Evolutionary conservation across 2,888 invertebrate species (phyloP).

Genomic region (Pyrrhosoma nymphula): DNA sequence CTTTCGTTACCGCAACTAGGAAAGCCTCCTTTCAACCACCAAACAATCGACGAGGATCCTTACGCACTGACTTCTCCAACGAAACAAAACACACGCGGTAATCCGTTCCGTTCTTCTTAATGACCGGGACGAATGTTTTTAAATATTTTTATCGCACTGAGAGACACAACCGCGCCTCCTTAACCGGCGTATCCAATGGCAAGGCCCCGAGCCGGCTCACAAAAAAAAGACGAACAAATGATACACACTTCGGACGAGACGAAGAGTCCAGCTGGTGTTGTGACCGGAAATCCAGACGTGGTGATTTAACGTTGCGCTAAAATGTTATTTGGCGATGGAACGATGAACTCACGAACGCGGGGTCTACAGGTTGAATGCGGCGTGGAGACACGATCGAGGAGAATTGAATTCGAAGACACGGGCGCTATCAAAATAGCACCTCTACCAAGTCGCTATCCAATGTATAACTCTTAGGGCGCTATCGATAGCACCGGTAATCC

Average conservation of each 20-base stretch:
- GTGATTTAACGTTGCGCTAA: too few relatives aligned
- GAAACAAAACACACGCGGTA: neutral
- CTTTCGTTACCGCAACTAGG: neutral
- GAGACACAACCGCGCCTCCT: neutral
- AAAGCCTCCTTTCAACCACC: neutral
- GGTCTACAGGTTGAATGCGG: too few relatives aligned
- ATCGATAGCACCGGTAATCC: neutral
- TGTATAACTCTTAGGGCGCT: neutral
- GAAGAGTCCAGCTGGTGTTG: neutral
- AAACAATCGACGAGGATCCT: neutral
- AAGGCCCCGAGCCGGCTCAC: neutral
- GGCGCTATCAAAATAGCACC: neutral
- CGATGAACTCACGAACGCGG: too few relatives aligned
- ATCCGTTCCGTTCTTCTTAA: neutral
- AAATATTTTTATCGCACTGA: neutral
- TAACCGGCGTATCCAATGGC: neutral
- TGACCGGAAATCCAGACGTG: too few relatives aligned
- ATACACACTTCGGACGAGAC: neutral
- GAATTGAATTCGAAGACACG: too few relatives aligned
- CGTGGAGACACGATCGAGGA: too few relatives aligned
- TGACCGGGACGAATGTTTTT: neutral
- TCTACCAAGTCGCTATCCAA: neutral
- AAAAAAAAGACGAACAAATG: too few relatives aligned
- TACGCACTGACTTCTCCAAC: neutral
- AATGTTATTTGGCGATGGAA: too few relatives aligned